phyloP scores from a whole-genome alignment of 2,113 vertebrate species.

The Chiloscyllium plagiosum region DNA sequence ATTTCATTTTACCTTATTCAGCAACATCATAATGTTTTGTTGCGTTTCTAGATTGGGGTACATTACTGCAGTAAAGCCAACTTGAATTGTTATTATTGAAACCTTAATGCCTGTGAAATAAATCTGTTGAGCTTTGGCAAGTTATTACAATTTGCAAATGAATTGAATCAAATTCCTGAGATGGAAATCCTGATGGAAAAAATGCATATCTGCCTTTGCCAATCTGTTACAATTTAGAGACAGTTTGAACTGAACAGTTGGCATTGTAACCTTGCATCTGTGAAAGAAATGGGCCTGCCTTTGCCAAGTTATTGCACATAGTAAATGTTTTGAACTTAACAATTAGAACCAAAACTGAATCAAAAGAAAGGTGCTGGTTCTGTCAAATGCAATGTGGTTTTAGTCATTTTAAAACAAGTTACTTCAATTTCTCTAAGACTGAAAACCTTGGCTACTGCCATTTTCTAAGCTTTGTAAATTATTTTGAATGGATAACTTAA shows the following conservation, averaged over 20 bases:
- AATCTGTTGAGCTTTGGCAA: slow-evolving; percentile 28
- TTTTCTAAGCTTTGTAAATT: neutral
- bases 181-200: slow-evolving; percentile 14
- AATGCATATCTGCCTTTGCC: neutral
- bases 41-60: slow-evolving; percentile 4
- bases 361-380: neutral
- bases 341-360: neutral
- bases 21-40: neutral
- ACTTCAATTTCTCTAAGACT: neutral
- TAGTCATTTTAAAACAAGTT: slow-evolving; percentile 3
- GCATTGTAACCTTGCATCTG: neutral
- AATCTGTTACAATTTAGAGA: slow-evolving; percentile 15
- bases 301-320: neutral
- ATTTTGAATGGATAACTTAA: neutral
- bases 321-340: slow-evolving; percentile 15
- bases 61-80: neutral
- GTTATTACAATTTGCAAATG: slow-evolving; percentile 35
- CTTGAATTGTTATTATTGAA: slow-evolving; percentile 28
- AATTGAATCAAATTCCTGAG: slow-evolving; percentile 23
- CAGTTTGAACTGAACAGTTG: slow-evolving; percentile 15
- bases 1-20: slow-evolving; percentile 26
- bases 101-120: slow-evolving; percentile 29
- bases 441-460: neutral
- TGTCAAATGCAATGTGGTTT: neutral
- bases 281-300: slow-evolving; percentile 1